Evolutionary conservation across 2,888 invertebrate genomes (phyloP).

Genomic region (Drosophila subsilvestris): DNA sequence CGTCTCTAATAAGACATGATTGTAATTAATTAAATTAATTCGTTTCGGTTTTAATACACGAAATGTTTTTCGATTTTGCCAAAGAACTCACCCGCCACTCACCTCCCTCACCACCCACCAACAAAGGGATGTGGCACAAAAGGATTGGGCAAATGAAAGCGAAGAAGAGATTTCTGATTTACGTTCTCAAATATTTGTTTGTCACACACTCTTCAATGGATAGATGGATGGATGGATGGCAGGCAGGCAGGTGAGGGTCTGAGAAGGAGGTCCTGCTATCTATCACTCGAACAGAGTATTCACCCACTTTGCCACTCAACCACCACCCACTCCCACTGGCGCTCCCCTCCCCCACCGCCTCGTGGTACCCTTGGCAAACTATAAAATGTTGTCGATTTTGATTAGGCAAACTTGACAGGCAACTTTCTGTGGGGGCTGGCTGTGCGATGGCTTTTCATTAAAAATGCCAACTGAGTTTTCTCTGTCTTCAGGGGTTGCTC

Average conservation of each 20-base stretch:
- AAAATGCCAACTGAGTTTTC: slow-evolving; percentile 68
- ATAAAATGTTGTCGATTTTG: slow-evolving; percentile 82
- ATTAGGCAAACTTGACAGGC: slow-evolving; percentile 78
- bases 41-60: slow-evolving; percentile 84
- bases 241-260: slow-evolving; percentile 4
- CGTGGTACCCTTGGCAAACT: slow-evolving; percentile 54
- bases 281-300: not conserved
- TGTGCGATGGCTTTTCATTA: slow-evolving; percentile 71
- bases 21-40: slow-evolving; percentile 85
- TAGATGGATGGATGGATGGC: not conserved
- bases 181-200: slow-evolving; percentile 79
- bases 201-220: slow-evolving; percentile 63
- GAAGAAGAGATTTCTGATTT: slow-evolving; percentile 74
- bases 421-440: slow-evolving; percentile 53
- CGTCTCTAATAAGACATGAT: slow-evolving; percentile 84
- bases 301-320: slow-evolving; percentile 17
- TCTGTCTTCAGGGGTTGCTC: slow-evolving; percentile 59
- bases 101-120: not conserved
- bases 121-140: slow-evolving; percentile 50
- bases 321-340: slow-evolving; percentile 8
- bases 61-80: slow-evolving; percentile 81
- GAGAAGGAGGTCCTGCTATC: not conserved
- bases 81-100: not conserved
- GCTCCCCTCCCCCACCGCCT: not conserved
- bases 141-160: slow-evolving; percentile 77